phyloP scores from a whole-genome alignment of 2,113 vertebrate genomes.

The Galemys pyrenaicus region DNA sequence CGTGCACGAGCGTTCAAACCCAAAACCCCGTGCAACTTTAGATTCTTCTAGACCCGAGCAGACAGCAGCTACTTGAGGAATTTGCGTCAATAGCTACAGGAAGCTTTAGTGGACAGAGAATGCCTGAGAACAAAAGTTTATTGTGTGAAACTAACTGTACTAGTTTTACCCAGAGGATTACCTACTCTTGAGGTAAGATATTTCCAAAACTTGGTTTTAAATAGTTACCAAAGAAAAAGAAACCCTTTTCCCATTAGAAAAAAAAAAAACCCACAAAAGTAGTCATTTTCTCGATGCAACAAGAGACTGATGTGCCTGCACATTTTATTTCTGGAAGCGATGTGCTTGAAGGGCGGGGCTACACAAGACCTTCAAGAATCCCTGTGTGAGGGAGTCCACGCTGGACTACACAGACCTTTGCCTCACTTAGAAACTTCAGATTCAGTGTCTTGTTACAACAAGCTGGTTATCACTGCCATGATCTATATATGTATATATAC shows the following conservation, averaged over 20 bases:
- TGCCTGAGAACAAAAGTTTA: background rate
- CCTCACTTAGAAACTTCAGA: background rate
- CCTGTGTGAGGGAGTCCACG: background rate
- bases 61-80: background rate
- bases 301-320: background rate
- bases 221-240: slow-evolving; percentile 19
- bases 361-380: too few relatives aligned
- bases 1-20: background rate
- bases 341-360: too few relatives aligned
- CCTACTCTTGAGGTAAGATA: background rate
- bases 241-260: background rate
- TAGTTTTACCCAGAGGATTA: background rate
- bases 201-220: slow-evolving; percentile 26
- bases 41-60: background rate
- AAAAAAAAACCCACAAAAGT: background rate
- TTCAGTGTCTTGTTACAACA: background rate
- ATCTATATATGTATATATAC: too few relatives aligned
- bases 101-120: background rate
- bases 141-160: slow-evolving; percentile 15
- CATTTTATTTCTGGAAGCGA: background rate
- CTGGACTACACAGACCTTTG: background rate
- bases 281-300: background rate
- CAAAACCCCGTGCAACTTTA: background rate
- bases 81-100: background rate
- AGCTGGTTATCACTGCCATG: background rate